Base-by-base conservation (phyloP, 2,797 vertebrate species). In the Cynopterus sphinx region DNA sequence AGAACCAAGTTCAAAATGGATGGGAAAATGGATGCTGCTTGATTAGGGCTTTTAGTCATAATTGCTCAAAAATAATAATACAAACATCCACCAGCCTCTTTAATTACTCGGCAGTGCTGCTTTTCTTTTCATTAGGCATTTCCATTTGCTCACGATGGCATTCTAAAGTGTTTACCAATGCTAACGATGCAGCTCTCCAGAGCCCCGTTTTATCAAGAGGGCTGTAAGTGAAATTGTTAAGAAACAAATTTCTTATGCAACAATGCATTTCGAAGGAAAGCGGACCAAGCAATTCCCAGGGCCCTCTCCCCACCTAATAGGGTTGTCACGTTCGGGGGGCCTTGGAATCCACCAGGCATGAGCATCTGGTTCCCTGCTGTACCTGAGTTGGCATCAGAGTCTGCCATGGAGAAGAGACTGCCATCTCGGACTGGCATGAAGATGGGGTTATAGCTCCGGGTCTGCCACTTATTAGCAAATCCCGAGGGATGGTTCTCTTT, bases 201-300 rank as follows among this genome's bases (percentile, higher is more conserved):
- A 93, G 95, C 87, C 78, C 63, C 22, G 28, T 90, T 94, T 75
- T 41, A 21, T 93, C 90, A 70, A 91, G 86, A 91, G 78, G 67
- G 74, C 97, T 91, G 59, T 79, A 93, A 97, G 97, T 13, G 71
- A 92, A 89, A 96, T 5, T 11, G 92, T 77, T 41, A 75, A 95
- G 94, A 95, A 98, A 97, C 96, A 97, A 75, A 97, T 98, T 97
- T 79, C 89, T 90, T 87, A 22, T 24, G 67, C 87, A 94, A 59
- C 28, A 49, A 97, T 67, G 51, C 31, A 81, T 97, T 79, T 91
- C 82, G 87, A 91, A 73, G 53, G 95, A 94, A 91, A 61, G 70
- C 8, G 61, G 91, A 87, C 19, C 33, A 87, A 81, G 77, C 43
- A 65, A 79, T 5, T 83, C 79, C 81, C 41, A n/a, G 41, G 68